Conservation (phyloP, 1,140 invertebrate genomes). For the Heterodera carotae region DNA sequence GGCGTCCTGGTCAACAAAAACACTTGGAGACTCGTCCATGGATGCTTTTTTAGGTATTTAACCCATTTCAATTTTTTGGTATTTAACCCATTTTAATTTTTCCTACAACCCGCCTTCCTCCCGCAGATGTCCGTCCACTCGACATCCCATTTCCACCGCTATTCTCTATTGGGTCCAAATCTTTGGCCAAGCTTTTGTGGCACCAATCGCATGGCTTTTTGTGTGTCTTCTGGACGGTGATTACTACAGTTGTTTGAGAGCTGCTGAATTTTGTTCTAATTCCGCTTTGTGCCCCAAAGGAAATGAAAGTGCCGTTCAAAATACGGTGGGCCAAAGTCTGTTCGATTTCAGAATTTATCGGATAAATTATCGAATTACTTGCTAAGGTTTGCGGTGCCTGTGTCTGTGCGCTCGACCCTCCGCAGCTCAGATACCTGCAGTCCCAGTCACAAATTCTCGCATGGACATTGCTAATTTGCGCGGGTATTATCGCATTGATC, state of each 20-base stretch:
- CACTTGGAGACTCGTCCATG: slow-evolving; percentile 59
- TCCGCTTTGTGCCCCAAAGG: slow-evolving; percentile 42
- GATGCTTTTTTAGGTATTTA: slow-evolving; percentile 55
- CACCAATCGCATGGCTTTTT: slow-evolving; percentile 59
- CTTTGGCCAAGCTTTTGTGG: slow-evolving; percentile 46
- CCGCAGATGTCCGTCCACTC: slow-evolving; percentile 43
- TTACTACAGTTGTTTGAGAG: slow-evolving; percentile 54
- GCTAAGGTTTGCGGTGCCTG: slow-evolving; percentile 45
- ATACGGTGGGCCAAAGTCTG: background rate
- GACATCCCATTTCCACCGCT: slow-evolving; percentile 51
- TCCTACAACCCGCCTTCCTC: background rate
- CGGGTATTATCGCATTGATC: slow-evolving; percentile 42
- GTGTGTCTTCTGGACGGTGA: slow-evolving; percentile 57
- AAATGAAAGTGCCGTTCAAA: slow-evolving; percentile 9
- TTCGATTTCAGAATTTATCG: background rate
- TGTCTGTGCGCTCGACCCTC: slow-evolving; percentile 37
- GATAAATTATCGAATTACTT: background rate
- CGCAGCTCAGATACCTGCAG: slow-evolving; percentile 30
- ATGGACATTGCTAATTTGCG: slow-evolving; percentile 37
- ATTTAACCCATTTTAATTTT: background rate
- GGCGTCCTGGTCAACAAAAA: slow-evolving; percentile 57
- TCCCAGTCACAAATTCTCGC: slow-evolving; percentile 51
- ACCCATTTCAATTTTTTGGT: background rate
- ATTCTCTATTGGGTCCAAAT: slow-evolving; percentile 58
- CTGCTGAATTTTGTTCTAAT: slow-evolving; percentile 45